phyloP scores from a whole-genome alignment of 1,140 invertebrate species.

The Macrobrachium nipponense region DNA sequence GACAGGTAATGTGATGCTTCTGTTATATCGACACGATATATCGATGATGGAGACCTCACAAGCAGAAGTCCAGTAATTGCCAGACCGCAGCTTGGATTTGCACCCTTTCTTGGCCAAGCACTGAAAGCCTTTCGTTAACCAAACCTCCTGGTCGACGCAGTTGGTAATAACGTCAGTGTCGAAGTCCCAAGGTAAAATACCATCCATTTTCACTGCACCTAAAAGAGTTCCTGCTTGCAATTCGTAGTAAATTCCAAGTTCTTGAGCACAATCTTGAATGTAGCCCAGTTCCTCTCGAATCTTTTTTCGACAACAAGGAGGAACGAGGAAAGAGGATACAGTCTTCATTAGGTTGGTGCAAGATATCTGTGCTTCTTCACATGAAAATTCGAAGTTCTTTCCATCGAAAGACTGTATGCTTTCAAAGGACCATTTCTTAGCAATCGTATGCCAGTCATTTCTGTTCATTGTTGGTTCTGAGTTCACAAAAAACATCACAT shows the following conservation, averaged over 20 bases:
- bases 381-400: slow-evolving; percentile 58
- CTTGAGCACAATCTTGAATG: slow-evolving; percentile 48
- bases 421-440: slow-evolving; percentile 62
- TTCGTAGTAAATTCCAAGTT: slow-evolving; percentile 65
- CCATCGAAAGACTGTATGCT: slow-evolving; percentile 51
- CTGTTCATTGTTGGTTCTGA: slow-evolving; percentile 19
- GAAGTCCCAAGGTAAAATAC: slow-evolving; percentile 66
- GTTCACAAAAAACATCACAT: slow-evolving; percentile 66
- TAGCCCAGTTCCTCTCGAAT: slow-evolving; percentile 53
- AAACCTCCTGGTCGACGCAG: slow-evolving; percentile 58
- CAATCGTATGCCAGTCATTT: slow-evolving; percentile 54
- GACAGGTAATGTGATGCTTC: slow-evolving; percentile 27
- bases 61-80: slow-evolving; percentile 52
- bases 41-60: slow-evolving; percentile 26
- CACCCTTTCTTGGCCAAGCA: slow-evolving; percentile 31
- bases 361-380: slow-evolving; percentile 58
- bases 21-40: slow-evolving; percentile 18
- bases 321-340: slow-evolving; percentile 51
- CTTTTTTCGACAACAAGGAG: slow-evolving; percentile 63
- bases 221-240: slow-evolving; percentile 66
- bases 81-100: slow-evolving; percentile 3
- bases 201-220: slow-evolving; percentile 67
- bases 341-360: slow-evolving; percentile 44
- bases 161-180: slow-evolving; percentile 65
- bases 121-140: slow-evolving; percentile 32